phyloP scores from a whole-genome alignment of 2,888 invertebrate species.

The Drosophila kanekoi region DNA sequence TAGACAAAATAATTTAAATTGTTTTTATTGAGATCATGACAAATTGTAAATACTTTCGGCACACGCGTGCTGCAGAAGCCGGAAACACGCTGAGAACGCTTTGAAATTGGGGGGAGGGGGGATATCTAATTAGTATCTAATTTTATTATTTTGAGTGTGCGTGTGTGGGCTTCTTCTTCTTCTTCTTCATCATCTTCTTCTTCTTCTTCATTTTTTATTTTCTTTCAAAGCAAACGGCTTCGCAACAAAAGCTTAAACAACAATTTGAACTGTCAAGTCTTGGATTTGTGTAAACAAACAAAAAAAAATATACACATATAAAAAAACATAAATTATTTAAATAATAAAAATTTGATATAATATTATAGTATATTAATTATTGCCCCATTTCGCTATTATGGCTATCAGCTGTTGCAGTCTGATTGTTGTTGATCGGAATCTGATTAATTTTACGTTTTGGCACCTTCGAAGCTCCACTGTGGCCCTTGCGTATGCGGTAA shows the following conservation, averaged over 20 bases:
- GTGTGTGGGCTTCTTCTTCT: neutral
- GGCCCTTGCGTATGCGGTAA: conserved; percentile 48
- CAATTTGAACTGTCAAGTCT: conserved; percentile 52
- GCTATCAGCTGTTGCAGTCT: conserved; percentile 25
- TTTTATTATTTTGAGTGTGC: conserved; percentile 4
- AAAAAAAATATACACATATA: conserved; percentile 55
- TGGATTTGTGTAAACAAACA: conserved; percentile 54
- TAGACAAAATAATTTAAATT: conserved; percentile 66
- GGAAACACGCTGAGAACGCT: conserved; percentile 76
- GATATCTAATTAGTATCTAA: conserved; percentile 37
- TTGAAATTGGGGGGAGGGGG: conserved; percentile 53
- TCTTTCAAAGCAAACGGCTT: conserved; percentile 11
- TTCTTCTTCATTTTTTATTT: conserved; percentile 15
- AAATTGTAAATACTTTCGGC: conserved; percentile 73
- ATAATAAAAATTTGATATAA: conserved; percentile 54
- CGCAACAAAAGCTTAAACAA: conserved; percentile 38
- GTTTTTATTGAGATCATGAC: conserved; percentile 73
- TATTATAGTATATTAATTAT: conserved; percentile 65
- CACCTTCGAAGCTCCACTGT: conserved; percentile 48
- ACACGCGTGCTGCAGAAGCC: conserved; percentile 65
- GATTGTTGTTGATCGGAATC: conserved; percentile 17
- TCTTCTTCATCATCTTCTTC: conserved; percentile 26
- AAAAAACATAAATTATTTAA: conserved; percentile 66
- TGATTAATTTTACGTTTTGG: conserved; percentile 37
- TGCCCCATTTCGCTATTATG: conserved; percentile 55